Conservation (phyloP, 2,113 vertebrate species). For the cat (Felis catus) region DNA sequence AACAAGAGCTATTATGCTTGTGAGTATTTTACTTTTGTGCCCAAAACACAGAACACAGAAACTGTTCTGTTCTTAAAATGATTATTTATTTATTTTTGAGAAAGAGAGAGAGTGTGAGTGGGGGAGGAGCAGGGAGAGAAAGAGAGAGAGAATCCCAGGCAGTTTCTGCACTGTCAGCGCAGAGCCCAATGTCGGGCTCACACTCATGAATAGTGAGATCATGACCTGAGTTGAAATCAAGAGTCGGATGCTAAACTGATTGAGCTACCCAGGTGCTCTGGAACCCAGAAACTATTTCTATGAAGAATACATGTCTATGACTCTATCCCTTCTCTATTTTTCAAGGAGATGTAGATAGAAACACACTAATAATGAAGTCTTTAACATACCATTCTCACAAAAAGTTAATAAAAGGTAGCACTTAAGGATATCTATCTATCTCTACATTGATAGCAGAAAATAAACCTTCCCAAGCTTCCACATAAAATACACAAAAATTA, state of each 20-base stretch:
- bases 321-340: neutral
- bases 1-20: neutral
- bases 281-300: neutral
- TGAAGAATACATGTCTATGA: neutral
- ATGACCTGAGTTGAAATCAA: too few relatives aligned
- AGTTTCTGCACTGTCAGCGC: too few relatives aligned
- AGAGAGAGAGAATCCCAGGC: too few relatives aligned
- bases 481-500: neutral
- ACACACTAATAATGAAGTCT: neutral
- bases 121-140: too few relatives aligned
- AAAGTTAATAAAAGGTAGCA: neutral
- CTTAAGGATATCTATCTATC: neutral
- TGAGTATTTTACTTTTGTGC: neutral
- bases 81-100: too few relatives aligned
- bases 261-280: too few relatives aligned
- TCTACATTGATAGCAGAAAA: neutral
- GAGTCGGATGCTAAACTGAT: too few relatives aligned
- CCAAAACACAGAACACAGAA: neutral
- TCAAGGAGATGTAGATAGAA: neutral
- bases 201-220: too few relatives aligned
- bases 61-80: neutral
- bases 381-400: neutral
- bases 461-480: neutral
- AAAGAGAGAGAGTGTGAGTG: too few relatives aligned
- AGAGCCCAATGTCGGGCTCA: too few relatives aligned